phyloP scores from a whole-genome alignment of 2,797 vertebrate species.

The Artibeus jamaicensis region DNA sequence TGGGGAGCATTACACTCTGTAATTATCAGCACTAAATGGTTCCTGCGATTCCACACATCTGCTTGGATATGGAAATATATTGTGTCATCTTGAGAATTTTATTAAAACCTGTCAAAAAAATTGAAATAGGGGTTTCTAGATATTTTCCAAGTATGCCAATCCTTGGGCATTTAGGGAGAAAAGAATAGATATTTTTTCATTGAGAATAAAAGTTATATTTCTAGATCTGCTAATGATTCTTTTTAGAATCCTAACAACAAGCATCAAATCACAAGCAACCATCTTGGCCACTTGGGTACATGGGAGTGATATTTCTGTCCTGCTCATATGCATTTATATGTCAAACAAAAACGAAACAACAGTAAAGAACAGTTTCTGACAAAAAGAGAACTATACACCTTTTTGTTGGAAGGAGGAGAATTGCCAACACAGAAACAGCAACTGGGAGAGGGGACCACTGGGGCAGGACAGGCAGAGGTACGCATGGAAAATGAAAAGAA shows the following conservation, averaged over 20 bases:
- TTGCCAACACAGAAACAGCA: background rate
- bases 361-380: background rate
- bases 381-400: background rate
- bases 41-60: background rate
- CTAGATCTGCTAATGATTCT: background rate
- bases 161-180: background rate
- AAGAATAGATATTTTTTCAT: background rate
- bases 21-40: background rate
- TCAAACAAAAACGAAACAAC: background rate
- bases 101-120: background rate
- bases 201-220: background rate
- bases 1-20: background rate
- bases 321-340: background rate
- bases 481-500: background rate
- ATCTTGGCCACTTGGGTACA: background rate
- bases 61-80: background rate
- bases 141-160: background rate
- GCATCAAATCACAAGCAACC: background rate
- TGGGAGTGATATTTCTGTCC: background rate
- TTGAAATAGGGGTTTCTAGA: background rate
- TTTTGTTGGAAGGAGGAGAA: background rate
- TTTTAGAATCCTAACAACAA: background rate
- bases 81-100: background rate
- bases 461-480: background rate
- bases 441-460: rapidly evolving